A percentile compares a stretch with the other conserved stretches of the same genome.
Conservation (phyloP, 2,888 invertebrate genomes). For the Caenorhabditis virilis region DNA sequence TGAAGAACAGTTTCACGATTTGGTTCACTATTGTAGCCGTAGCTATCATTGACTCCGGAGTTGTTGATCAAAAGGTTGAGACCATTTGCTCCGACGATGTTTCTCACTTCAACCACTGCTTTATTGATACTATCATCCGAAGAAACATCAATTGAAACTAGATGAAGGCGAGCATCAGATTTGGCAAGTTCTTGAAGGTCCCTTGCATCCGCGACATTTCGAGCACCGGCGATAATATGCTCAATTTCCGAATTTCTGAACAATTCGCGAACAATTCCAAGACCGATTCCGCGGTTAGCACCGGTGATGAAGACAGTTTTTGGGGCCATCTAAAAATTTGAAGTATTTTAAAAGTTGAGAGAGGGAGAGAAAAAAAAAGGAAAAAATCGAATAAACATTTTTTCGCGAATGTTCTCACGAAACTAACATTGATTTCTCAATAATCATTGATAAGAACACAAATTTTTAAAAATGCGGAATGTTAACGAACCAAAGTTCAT, state of each 20-base stretch:
- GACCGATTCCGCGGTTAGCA: conserved; percentile 34
- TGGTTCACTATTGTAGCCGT: conserved; percentile 23
- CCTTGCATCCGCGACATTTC: conserved; percentile 14
- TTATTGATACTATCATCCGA: conserved; percentile 12
- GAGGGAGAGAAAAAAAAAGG: no score
- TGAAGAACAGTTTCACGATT: conserved; percentile 14
- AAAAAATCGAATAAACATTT: no score
- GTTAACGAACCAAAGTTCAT: no score
- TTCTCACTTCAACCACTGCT: conserved; percentile 8
- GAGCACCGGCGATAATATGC: conserved; percentile 17
- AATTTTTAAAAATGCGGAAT: no score
- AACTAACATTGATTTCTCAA: no score
- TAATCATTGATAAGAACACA: no score
- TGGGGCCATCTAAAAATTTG: conserved; percentile 16
- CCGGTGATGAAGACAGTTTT: conserved; percentile 33
- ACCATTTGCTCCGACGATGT: conserved; percentile 25
- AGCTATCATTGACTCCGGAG: conserved; percentile 28
- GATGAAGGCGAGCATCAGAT: conserved; percentile 28
- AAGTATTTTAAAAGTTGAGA: no score
- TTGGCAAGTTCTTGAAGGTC: conserved; percentile 22
- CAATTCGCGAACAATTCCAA: conserved; percentile 20
- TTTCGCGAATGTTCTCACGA: no score
- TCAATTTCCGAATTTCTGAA: conserved; percentile 16
- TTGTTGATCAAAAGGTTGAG: conserved; percentile 37
- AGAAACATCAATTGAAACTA: conserved; percentile 30